Base-by-base conservation (phyloP, 2,797 vertebrate species). In the Sebastes diploproa region DNA sequence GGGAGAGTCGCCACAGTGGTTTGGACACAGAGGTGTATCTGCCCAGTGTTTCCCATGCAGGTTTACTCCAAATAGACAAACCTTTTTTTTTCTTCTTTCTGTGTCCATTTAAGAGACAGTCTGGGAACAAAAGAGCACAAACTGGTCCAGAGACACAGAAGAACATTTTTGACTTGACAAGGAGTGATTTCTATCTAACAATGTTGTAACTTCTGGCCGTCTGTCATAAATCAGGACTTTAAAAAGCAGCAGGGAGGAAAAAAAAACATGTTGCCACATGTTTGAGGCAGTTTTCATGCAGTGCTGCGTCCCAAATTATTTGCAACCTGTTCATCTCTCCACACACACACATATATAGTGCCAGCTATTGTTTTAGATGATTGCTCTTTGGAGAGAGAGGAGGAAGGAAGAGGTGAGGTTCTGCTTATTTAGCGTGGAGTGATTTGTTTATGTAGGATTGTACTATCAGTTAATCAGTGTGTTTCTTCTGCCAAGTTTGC, bases 1-100 rank as follows among this genome's bases (percentile, higher is more conserved):
- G 86, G 88, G 88, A 93, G 87, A 94, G 89, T 91, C 90, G 75
- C 93, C 89, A 52, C 87, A 72, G 91, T 9, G 93, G 93, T 94
- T 95, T 95, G 92, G 91, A 90, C 78, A 83, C 67, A 2, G 79
- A 89, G 89, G 78, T 90, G 79, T 78, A 90, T 89, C 80, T 91
- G 81, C 88, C 84, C 77, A 83, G 73, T 82, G 78, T 91, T 95
- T 93, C 93, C 91, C 92, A 91, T 88, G 83, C 81, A 94, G 91
- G 81, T 93, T 89, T 85, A 76, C 84, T 86, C 62, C 84, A 94
- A 95, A 95, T 91, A 94, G 93, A 88, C 81, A 83, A 78, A 87
- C 54, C 18, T 54, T 38, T 16, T 36, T 16, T 34, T 7, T 60
- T 55, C 69, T 78, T 79, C 50, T 85, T 70, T 88, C 63, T 64